These are phyloP conservation scores for Spisula subtruncata DNA, from an alignment of 2,888 invertebrate species.

Conservation along the genomic window DNA sequence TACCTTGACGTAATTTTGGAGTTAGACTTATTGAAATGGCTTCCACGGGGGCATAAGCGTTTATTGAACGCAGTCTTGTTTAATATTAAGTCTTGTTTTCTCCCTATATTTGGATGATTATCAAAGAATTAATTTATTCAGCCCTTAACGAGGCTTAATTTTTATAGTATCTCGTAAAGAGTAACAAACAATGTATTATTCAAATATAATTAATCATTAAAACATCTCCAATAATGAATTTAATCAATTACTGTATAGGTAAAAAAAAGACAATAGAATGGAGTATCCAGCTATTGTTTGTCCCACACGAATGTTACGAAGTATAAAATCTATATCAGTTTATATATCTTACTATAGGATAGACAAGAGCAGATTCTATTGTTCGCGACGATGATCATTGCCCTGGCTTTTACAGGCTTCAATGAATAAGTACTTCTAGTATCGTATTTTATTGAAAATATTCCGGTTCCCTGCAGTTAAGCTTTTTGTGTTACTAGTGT, in stretches of 20 bases:
- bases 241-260: neutral
- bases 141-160: neutral
- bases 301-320: neutral
- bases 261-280: neutral
- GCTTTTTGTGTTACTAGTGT: neutral
- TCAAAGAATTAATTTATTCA: neutral
- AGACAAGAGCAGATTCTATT: neutral
- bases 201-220: constrained; percentile 2
- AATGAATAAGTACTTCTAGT: constrained; percentile 8
- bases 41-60: neutral
- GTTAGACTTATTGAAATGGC: too few relatives aligned
- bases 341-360: neutral
- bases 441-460: neutral
- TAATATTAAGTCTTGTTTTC: too few relatives aligned
- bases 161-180: neutral
- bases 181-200: neutral
- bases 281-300: neutral
- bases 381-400: neutral
- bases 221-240: constrained; percentile 7
- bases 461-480: neutral
- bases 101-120: neutral
- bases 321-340: neutral
- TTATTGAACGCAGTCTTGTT: neutral
- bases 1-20: too few relatives aligned
- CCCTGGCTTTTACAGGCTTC: neutral